Base-by-base conservation (phyloP, 1,140 invertebrate species). In the Caerostris extrusa region DNA sequence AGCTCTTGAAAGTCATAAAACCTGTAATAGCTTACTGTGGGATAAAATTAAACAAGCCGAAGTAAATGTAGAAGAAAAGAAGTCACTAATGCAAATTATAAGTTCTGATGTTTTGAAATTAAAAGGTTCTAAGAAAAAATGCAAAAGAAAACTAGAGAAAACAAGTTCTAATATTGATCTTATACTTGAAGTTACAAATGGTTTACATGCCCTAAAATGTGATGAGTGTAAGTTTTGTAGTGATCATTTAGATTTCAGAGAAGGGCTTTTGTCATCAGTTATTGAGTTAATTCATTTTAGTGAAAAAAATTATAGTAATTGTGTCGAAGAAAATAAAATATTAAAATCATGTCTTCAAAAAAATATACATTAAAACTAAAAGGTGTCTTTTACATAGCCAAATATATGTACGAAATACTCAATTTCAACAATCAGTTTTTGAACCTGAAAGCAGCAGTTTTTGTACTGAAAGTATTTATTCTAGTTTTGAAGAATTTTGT, bases 401-500 rank as follows among this genome's bases (percentile, higher is more conserved):
- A 89, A 71, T 87, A 34, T 93, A 93, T 87, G 82, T 64, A 17
- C 69, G 60, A 93, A 93, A 82, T 55, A 53, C 57, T 53, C 86
- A 69, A 5, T 64, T 58, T 50, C 85, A 88, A 8, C 64, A 88
- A 10, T 4, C 10, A 6, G 71, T 56, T 64, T 93, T 34, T 89
- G 82, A 69, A 58, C 14, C n/a, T 17, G 61, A 93, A 61, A 87
- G 34, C 82, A 55, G 50, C 56, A 61, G 14, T 61, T 60, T 56
- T 61, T 93, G n/a, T 60, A 58, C 61, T 64, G 85, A 88, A 55
- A 93, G 64, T 64, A 71, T 93, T 53, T 93, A 93, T n/a, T 58
- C 85, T 55, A 93, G 92, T 82, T 93, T 93, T 82, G 92, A 93
- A 88, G 83, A 93, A 56, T 93, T 93, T 93, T 93, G 92, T 56